Evolutionary conservation across 2,888 invertebrate genomes (phyloP), one percentile per base, ranked within the genome.

Genomic region (Antitype chi): DNA sequence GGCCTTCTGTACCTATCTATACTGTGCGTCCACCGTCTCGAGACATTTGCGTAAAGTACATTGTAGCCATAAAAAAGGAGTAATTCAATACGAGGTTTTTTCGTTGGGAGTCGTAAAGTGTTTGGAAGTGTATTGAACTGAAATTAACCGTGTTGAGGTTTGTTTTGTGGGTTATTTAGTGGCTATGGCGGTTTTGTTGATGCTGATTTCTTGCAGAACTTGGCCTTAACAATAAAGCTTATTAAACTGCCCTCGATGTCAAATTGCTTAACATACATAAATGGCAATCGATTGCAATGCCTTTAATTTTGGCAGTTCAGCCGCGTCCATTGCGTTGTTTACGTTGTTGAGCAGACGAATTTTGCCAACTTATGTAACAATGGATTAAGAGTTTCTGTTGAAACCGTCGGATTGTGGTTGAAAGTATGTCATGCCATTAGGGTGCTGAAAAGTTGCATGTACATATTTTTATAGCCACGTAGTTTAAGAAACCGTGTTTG

Each of bases 11-110:
- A 23, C 1, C 23, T 20, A 15, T 23, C 1, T 79, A 8, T 23
- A 13, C 8, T 23, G 17, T 32, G 11, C 2, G 5, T 47, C 68
- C 49, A 55, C 70, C 76, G 78, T 82, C 87, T 82, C 60, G 69
- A 85, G 83, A 78, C 87, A 87, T 85, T 88, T 88, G 83, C 87
- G 88, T 88, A 89, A 90, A 91, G 90, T 90, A 91, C 87, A 87
- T 84, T 81, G 88, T 90, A 87, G 86, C 86, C 88, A 89, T 91
- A 90, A 90, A 91, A 89, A 85, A 85, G 70, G 67, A 81, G 86
- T 88, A 88, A 89, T 88, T 85, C 87, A 87, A 87, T 84, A 85
- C 85, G 76, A 70, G 70, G 70, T 80, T 85, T 74, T 74, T 76
- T 78, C 67, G 74, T 78, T 59, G 77, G 62, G 6, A 72, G 74